Base-by-base conservation (phyloP, 2,797 vertebrate genomes). In the Apogon talboti region DNA sequence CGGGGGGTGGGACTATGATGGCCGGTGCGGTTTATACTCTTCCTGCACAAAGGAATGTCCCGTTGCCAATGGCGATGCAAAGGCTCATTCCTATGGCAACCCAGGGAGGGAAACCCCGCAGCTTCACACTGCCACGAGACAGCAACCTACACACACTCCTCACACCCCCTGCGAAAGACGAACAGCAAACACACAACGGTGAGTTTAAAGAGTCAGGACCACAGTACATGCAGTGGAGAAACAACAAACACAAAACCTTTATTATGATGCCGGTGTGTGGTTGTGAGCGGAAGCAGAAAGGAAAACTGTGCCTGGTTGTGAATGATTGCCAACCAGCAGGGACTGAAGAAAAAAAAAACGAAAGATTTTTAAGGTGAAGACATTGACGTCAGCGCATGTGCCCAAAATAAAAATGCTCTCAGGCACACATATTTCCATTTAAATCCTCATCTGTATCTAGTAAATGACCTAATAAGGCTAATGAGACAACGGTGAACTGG, bases 41-140 rank as follows among this genome's bases (percentile, higher is more conserved):
- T 8, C 91, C 91, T 1, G 89, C 91, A 0, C 90, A 88, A 74
- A 89, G 89, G 75, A 91, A 85, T 43, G 76, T 85, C 82, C 87
- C 89, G 72, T 81, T 89, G 84, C 91, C 90, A 67, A 50, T 85
- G 75, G 89, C 87, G 37, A 91, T 87, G 87, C 89, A 91, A 81
- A 88, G 90, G 79, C 84, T 89, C 67, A 83, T 90, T 43, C 89
- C 91, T 63, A 88, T 86, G 91, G 75, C 87, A 66, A 86, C 85
- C 18, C 84, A 85, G 64, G 91, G 89, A 50, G 96, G 96, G 62
- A 99, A 98, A 87, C 97, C 96, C 62, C 95, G 97, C 79, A 98
- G 97, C 85, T 98, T 96, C 89, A 98, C 98, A 2, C 94, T 99
- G 91, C 98, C 97, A 33, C 94, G 97, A 82, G 98, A 98, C 74